Evolutionary conservation across 2,113 vertebrate species (phyloP), one percentile per base, ranked within the genome.

Genomic region (Cavia porcellus): DNA sequence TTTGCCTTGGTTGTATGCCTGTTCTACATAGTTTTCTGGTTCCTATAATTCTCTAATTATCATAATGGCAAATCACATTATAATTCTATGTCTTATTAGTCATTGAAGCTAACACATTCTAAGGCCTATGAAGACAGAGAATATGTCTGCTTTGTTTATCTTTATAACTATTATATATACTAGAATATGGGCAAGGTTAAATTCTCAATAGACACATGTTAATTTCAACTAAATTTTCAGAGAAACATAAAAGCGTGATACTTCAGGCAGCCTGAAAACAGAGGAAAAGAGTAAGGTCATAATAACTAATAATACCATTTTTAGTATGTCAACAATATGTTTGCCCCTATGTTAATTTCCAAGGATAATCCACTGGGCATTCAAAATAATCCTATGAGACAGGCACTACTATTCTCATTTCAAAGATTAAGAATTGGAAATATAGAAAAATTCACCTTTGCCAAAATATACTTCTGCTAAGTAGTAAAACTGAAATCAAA

Each of bases 141-240:
- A 35, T 19, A 47, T 66, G 5, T 50, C 35, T 93, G 28, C 68
- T 22, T 90, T 55, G 11, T 61, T 89, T 64, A 85, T 57, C 77
- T 89, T 85, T 74, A 82, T n/a, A 75, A 10, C 50, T 79, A 61
- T 52, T 79, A 61, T 2, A 68, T 84, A 62, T 72, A 19, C 57
- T 17, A 90, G 42, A 47, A 15, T 61, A 80, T 57, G 80, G 10
- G 38, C 11, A 42, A 90, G 22, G 86, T 52, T 72, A 72, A 93
- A 86, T 55, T 24, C n/a, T 81, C 45, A 86, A 86, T 86, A 72
- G 74, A 57, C 3, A 15, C 52, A 79, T n/a, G 15, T 62, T 62
- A 57, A 57, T 86, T 93, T 81, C 72, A 81, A 81, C 30, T 86
- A 80, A 86, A 57, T 90, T 90, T 93, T 35, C 19, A 47, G n/a